A percentile compares a stretch with the other conserved stretches of the same genome.
Evolutionary conservation across 2,797 vertebrate species (phyloP).

Genomic region (Accipiter minullus): DNA sequence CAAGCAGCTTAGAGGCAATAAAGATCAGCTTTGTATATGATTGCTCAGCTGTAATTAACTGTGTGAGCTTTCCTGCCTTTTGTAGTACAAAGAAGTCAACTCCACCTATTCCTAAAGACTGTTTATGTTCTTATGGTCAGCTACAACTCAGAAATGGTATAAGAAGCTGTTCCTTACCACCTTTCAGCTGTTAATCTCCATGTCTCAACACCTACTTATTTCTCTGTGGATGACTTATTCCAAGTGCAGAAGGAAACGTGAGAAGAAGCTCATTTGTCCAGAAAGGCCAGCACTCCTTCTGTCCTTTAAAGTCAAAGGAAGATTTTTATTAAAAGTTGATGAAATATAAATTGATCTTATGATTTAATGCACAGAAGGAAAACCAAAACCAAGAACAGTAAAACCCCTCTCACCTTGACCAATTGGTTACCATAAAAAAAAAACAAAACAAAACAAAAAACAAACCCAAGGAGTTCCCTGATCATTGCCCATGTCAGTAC

Average conservation of each 20-base stretch:
- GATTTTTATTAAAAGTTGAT: background rate
- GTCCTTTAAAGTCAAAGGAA: background rate
- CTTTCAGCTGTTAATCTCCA: background rate
- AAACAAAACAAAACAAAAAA: too few species aligned
- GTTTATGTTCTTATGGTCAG: background rate
- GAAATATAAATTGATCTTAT: background rate
- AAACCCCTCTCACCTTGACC: conserved; percentile 35
- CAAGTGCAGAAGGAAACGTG: background rate
- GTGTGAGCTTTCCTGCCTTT: background rate
- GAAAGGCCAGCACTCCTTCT: background rate
- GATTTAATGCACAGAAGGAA: background rate
- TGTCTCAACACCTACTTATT: background rate
- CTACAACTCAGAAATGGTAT: background rate
- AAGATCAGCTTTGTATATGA: background rate
- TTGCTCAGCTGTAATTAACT: background rate
- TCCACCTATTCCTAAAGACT: background rate
- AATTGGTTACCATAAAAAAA: conserved; percentile 70
- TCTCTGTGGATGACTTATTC: background rate
- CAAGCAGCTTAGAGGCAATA: background rate
- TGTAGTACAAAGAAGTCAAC: background rate
- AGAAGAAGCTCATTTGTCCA: background rate
- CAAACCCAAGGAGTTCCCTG: conserved; percentile 21
- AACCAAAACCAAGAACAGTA: background rate
- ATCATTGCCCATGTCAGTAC: conserved; percentile 61
- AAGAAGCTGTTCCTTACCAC: background rate